These are phyloP conservation scores for Rhabdophis nuchalis DNA, from an alignment of 2,797 vertebrate species.

Conservation along the genomic window DNA sequence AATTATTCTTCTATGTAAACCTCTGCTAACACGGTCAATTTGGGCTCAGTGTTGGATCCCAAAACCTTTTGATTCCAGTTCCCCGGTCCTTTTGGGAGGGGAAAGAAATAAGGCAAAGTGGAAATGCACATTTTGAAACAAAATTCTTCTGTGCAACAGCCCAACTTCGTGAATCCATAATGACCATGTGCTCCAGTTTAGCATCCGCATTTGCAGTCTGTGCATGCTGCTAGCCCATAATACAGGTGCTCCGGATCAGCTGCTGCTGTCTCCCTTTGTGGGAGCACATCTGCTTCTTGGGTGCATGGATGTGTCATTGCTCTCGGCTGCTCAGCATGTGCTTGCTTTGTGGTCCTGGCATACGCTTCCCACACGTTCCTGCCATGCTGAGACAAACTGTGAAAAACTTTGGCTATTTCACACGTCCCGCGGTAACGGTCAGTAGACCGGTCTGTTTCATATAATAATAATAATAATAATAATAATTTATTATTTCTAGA, in stretches of 20 bases:
- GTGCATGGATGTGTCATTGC: background rate
- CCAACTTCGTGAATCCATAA: background rate
- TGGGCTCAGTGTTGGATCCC: background rate
- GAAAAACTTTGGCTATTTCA: background rate
- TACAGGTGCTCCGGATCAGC: background rate
- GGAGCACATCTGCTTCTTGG: background rate
- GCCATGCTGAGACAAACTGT: background rate
- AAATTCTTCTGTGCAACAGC: background rate
- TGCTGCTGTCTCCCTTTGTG: background rate
- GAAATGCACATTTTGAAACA: background rate
- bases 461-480: too few species aligned
- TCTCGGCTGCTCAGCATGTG: background rate
- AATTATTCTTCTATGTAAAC: background rate
- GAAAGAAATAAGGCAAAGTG: background rate
- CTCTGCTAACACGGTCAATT: background rate
- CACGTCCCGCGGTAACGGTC: background rate
- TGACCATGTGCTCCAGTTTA: background rate
- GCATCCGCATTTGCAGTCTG: background rate
- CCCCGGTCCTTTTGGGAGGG: background rate
- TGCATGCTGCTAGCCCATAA: background rate
- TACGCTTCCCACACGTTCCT: background rate
- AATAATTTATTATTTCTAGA: too few species aligned
- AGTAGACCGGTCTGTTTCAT: background rate
- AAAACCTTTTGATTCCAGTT: background rate
- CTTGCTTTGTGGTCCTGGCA: background rate